phyloP scores from a whole-genome alignment of 2,113 vertebrate genomes.

The Thamnophis sirtalis region DNA sequence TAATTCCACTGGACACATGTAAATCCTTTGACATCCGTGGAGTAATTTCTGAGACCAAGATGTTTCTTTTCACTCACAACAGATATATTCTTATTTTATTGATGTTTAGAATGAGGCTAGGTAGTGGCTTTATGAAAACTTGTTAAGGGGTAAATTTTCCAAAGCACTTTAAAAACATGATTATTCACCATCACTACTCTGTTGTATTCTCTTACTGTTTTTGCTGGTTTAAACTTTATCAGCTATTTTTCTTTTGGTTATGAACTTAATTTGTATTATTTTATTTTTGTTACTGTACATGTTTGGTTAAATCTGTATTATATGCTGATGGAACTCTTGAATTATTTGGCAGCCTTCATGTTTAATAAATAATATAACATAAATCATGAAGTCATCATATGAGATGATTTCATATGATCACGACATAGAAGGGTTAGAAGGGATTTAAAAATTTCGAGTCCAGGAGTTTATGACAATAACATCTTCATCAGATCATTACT shows the following conservation, averaged over 20 bases:
- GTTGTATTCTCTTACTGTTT: neutral
- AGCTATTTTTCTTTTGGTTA: neutral
- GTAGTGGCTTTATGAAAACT: neutral
- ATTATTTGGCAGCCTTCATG: neutral
- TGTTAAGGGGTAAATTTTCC: neutral
- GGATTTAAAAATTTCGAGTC: neutral
- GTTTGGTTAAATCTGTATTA: neutral
- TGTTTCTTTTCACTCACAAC: neutral
- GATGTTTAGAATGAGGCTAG: neutral
- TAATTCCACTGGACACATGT: neutral
- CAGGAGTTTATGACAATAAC: no score
- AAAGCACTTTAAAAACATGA: neutral
- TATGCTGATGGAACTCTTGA: neutral
- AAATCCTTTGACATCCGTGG: neutral
- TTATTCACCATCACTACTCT: neutral
- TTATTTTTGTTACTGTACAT: neutral
- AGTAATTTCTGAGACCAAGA: neutral
- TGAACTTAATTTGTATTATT: neutral
- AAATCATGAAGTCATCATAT: no score
- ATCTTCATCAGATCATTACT: no score
- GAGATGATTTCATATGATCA: neutral
- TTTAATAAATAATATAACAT: neutral
- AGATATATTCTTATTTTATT: neutral
- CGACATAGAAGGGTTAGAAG: neutral
- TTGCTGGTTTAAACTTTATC: neutral